Evolutionary conservation across 1,140 invertebrate species (phyloP).

Genomic region (Conus ventricosus): DNA sequence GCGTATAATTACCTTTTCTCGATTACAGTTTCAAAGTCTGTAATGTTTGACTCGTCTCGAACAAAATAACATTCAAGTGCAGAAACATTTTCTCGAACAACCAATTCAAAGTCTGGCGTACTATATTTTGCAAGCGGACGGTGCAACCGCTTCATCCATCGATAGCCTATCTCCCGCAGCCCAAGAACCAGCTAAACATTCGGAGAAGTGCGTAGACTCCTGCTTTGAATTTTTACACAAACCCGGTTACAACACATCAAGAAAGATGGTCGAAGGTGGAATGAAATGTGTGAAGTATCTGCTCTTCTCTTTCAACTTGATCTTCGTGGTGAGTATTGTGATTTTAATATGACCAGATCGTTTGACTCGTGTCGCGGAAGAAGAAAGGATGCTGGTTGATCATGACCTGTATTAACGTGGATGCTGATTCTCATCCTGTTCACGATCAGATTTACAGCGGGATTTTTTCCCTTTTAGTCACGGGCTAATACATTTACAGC

Average conservation of each 20-base stretch:
- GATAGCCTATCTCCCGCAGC: neutral
- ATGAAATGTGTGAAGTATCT: constrained; percentile 86
- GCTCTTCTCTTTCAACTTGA: constrained; percentile 88
- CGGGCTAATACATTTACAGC: too few relatives aligned
- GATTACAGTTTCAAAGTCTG: neutral
- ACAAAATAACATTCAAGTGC: neutral
- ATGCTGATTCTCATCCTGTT: too few relatives aligned
- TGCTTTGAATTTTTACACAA: neutral
- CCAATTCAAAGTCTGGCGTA: neutral
- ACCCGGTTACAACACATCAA: neutral
- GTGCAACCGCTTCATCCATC: neutral
- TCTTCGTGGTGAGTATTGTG: constrained; percentile 85
- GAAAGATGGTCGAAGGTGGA: constrained; percentile 74
- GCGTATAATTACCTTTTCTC: too few relatives aligned
- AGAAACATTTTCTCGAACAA: neutral
- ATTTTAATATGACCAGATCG: too few relatives aligned
- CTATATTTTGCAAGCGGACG: constrained; percentile 2
- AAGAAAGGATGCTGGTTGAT: too few relatives aligned
- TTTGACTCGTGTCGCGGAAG: too few relatives aligned
- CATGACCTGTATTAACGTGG: too few relatives aligned
- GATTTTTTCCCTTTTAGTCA: too few relatives aligned
- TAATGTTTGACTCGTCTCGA: neutral
- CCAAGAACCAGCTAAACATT: neutral
- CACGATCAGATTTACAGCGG: too few relatives aligned
- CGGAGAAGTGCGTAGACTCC: too few relatives aligned